Percentiles rank a stretch among this genome's conserved stretches.
Conservation (phyloP, 2,797 vertebrate genomes). For the Acestrorhynchus altus region DNA sequence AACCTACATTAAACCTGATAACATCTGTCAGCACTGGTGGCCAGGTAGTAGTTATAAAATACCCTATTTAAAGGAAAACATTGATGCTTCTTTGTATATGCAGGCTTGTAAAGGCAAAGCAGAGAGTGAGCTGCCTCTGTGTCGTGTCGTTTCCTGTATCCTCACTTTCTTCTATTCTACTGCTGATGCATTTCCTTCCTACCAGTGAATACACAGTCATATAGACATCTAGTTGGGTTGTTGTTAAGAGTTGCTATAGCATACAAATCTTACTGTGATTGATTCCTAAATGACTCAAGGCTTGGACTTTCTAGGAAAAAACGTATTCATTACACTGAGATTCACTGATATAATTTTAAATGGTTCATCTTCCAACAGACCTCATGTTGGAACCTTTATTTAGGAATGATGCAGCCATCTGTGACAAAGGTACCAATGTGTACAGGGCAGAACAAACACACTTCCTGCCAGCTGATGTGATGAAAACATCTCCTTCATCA, state of each 20-base stretch:
- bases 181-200: constrained; percentile 69
- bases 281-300: too few relatives aligned
- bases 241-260: too few relatives aligned
- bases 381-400: background rate
- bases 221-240: background rate
- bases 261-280: too few relatives aligned
- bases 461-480: constrained; percentile 59
- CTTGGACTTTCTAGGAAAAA: too few relatives aligned
- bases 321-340: too few relatives aligned
- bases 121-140: constrained; percentile 57
- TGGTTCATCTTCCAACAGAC: background rate
- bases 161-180: constrained; percentile 67
- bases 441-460: constrained; percentile 19
- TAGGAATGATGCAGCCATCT: background rate
- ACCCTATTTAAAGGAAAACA: too few relatives aligned
- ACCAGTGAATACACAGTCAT: background rate
- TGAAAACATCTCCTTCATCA: constrained; percentile 30
- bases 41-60: background rate
- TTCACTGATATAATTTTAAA: too few relatives aligned
- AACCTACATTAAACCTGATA: too few relatives aligned
- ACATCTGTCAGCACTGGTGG: background rate
- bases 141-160: constrained; percentile 64
- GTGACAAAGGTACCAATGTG: constrained; percentile 8
- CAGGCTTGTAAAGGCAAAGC: constrained; percentile 26
- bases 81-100: constrained; percentile 9